Base-by-base conservation (phyloP, 23 tunicate genomes). In the Halocynthia roretzi region DNA sequence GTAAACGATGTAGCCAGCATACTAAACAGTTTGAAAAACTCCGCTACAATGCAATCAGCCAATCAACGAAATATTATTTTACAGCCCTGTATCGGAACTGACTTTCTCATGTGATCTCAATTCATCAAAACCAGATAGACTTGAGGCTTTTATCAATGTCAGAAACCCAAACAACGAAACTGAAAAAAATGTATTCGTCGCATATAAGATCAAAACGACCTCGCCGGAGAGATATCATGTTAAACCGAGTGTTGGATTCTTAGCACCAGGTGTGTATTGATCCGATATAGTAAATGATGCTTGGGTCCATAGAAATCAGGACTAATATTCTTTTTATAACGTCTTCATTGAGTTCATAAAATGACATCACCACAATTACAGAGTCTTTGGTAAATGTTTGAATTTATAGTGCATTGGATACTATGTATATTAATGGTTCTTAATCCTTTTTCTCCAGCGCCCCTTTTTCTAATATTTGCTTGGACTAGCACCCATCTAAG, bases 221-320 rank as follows among this genome's bases (percentile, higher is more conserved):
- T 89, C 85, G 0, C 96, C 96, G 7, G 88, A 84, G 54, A 64
- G 87, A 50, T 89, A 89, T 76, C 88, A 89, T 67, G 96, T 89
- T 56, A 84, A 84, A 70, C 96, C 96, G 0, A 89, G 96, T 74
- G 66, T 71, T 60, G 96, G 96, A 1, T 50, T 72, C 54, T 49
- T 89, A 6, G 53, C 53, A 8, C 67, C 88, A 67, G 96, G 96
- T 89, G 68, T 12, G 86, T 12, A 7, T 7, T 6, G 51, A 6
- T 6, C 15, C 44, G 4, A 1, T 4, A 31, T 31, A 31, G 44
- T 1, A 31, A 31, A 1, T 31, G 44, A 31, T 31, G 44, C 4
- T 0, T 31, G 44, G 44, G 44, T 31, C 44, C 44, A 31, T 31
- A 31, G 44, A 31, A 0, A 31, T 31, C 44, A 31, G 44, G 4